Conservation (phyloP, 2,797 vertebrate genomes). For the Carcharodon carcharias region DNA sequence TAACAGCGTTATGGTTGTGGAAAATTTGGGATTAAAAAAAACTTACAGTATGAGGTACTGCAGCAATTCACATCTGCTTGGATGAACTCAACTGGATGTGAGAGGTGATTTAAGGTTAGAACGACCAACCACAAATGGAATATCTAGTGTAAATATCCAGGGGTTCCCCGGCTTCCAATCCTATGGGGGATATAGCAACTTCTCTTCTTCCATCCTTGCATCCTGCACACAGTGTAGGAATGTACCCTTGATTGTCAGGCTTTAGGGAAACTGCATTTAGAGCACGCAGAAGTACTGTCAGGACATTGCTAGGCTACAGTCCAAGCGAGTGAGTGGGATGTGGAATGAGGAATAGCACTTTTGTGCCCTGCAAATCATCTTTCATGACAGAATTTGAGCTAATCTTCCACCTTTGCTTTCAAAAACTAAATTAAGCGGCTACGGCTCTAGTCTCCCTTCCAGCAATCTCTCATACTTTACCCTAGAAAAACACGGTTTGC, state of each 20-base stretch:
- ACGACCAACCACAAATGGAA: neutral
- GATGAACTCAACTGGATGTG: neutral
- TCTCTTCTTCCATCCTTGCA: neutral
- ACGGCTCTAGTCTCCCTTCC: neutral
- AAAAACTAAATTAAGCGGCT: neutral
- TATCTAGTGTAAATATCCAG: neutral
- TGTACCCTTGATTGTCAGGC: neutral
- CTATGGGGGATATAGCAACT: neutral
- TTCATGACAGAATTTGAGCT: neutral
- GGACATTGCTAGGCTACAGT: neutral
- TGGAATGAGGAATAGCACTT: neutral
- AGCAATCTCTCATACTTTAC: neutral
- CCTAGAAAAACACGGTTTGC: neutral
- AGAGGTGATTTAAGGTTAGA: neutral
- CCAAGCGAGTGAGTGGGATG: neutral
- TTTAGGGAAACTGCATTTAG: neutral
- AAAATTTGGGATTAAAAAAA: neutral
- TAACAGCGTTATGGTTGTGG: neutral
- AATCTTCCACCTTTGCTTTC: slow-evolving; percentile 9
- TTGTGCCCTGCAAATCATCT: slow-evolving; percentile 5
- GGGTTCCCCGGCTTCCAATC: neutral
- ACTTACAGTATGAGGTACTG: neutral
- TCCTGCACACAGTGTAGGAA: neutral
- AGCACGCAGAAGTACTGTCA: neutral
- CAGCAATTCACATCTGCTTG: neutral